Conservation (phyloP, 2,797 vertebrate genomes). For the Alcedo quadribrachys region DNA sequence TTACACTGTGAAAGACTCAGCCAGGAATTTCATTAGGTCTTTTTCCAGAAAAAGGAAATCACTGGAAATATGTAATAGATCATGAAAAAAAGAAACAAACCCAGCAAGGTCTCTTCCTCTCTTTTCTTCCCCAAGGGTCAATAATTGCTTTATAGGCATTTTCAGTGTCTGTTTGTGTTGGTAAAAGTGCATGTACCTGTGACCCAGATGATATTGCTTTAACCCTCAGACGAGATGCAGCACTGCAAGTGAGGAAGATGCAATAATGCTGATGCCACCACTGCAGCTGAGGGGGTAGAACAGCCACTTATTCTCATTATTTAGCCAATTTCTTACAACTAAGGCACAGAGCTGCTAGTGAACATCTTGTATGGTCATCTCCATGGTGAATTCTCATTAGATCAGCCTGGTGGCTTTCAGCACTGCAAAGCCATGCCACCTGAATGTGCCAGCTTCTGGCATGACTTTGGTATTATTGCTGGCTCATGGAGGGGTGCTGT, state of each 20-base stretch:
- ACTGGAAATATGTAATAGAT: background rate
- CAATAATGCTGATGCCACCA: background rate
- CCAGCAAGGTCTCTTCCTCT: background rate
- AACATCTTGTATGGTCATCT: background rate
- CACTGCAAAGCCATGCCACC: background rate
- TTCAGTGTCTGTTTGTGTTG: background rate
- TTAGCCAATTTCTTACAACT: background rate
- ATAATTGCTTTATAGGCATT: constrained; percentile 16
- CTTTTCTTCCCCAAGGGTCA: background rate
- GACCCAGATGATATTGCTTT: background rate
- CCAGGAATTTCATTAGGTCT: background rate
- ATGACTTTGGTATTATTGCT: background rate
- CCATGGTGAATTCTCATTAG: background rate
- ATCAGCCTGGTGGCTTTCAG: background rate
- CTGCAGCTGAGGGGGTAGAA: background rate
- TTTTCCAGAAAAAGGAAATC: constrained; percentile 7
- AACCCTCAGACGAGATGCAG: background rate
- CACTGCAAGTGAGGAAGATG: background rate
- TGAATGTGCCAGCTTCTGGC: background rate
- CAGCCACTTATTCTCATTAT: background rate
- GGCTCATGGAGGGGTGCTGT: background rate
- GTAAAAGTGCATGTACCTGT: background rate
- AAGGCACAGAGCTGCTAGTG: background rate
- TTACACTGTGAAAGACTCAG: background rate
- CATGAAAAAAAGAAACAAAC: constrained; percentile 2